Evolutionary conservation across 2,888 invertebrate species (phyloP), one percentile per base, ranked within the genome.

Genomic region (Scaptomyza tumidula): DNA sequence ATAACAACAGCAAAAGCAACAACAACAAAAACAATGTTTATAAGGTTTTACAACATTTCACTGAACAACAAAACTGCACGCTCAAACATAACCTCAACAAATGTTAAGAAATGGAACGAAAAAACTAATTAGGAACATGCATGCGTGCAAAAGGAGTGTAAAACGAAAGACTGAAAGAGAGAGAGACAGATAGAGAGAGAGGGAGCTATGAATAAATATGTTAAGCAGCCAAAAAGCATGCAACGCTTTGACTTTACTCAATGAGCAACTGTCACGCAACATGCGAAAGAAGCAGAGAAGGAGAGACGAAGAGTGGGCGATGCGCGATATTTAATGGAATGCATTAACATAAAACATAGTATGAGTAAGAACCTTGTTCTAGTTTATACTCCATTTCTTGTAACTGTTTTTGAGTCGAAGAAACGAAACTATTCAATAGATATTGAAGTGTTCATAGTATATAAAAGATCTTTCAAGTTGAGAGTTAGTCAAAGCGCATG

Each of bases 161-260:
- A 31, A 27, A 24, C 24, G 24, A 4, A 24, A 24, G 4, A 5
- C 24, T 5, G 3, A 19, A 35, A 29, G 10, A 1, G 48, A 13
- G 11, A 6, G 27, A 35, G 24, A 16, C n/a, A n/a, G n/a, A n/a
- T n/a, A 29, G 10, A 1, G 48, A 13, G 11, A 6, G 27, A 35
- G 24, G n/a, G 44, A n/a, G 29, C 6, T n/a, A 24, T 2, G 3
- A 16, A 13, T 11, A 10, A 10, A 19, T 52, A 33, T 13, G 39
- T 72, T 45, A 61, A 58, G 44, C 67, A 77, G 74, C 74, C 74
- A 27, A 61, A 73, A 74, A 74, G 74, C 61, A 74, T 58, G 74
- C 74, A 78, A 73, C 61, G 54, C 46, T 50, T 71, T 77, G 48
- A 0, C 3, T 52, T n/a, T 16, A 50, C 50, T 10, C 41, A 77